Base-by-base conservation (phyloP, 2,113 vertebrate genomes). In the Pteronura brasiliensis region DNA sequence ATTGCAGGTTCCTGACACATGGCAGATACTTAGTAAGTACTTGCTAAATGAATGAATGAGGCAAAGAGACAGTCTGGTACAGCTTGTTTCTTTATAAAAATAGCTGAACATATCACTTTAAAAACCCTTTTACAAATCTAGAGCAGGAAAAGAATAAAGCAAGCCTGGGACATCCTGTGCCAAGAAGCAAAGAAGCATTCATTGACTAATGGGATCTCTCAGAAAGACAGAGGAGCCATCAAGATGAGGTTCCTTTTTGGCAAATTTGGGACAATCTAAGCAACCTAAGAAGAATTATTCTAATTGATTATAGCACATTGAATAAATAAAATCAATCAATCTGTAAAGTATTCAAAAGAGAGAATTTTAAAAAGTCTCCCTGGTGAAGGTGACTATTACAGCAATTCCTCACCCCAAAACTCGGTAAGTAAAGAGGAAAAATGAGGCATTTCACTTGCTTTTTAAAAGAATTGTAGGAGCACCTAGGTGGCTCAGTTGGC, bases 61-160 rank as follows among this genome's bases (percentile, higher is more conserved):
- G 76, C 63, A 93, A 57, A 88, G 18, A 93, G 34, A 72, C 14
- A 15, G 20, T 59, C 63, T 94, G 12, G 4, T 63, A 71, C 7
- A 42, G 17, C 20, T 89, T 67, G 34, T 92, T 93, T 96, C 80
- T 81, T 25, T 61, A 59, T 3, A 85, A 88, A 63, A 95, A 88
- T 27, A 97, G 71, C 52, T 81, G 63, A 93, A 98, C 95, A 96
- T 67, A 90, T 77, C 88, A 93, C 97, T 83, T 98, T 97, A 84
- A 96, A 95, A 97, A 96, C 92, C 77, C 34, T 96, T 97, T 97
- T 88, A 96, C 96, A 98, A 97, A 18, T 77, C 15, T 89, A 36
- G 42, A 34, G 13, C 55, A 93, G 67, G 49, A 57, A 97, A 94
- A 97, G 13, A 25, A 21, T 10, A 85, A 88, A 12, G 21, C 76